Base-by-base conservation (phyloP, 1,140 invertebrate species). In the Diprion similis region DNA sequence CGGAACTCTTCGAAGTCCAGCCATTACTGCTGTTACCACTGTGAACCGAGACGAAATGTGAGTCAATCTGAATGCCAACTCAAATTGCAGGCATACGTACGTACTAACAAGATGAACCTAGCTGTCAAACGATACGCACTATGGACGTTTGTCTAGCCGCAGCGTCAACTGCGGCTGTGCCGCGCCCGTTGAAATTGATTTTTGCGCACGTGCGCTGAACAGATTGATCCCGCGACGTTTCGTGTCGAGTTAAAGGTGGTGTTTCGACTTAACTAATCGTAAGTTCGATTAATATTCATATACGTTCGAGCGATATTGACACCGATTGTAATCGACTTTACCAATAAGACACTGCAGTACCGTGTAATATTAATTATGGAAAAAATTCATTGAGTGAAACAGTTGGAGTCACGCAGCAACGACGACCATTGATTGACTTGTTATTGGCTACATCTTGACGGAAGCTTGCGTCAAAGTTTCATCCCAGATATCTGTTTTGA, bases 151-250 rank as follows among this genome's bases (percentile, higher is more conserved):
- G 19, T 47, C 10, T 19, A 51, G 17, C n/a, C 17, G 48, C 46
- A 6, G 24, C 24, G 46, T 68, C 24, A 47, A 47, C 66, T 46
- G n/a, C 66, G 46, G 47, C 66, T 18, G 11, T 47, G 46, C 65
- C 48, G 9, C 17, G 73, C 73, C 67, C 68, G 65, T 51, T 47
- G 64, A 71, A 37, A 76, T 73, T 77, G 46, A 15, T 74, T 76
- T 51, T 69, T 64, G 72, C 76, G 76, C 75, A 77, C 66, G 71
- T 37, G 46, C 71, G 69, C 72, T 69, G 18, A 18, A 17, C 37
- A 37, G 74, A 77, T 79, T 79, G 74, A 79, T 78, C 71, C 67
- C 72, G 72, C 19, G 24, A 13, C 66, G 46, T 45, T 47, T 48
- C 19, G 68, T 66, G 19, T 64, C 51, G 69, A 75, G 47, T 70